Evolutionary conservation across 2,888 invertebrate species (phyloP).

Genomic region (Cephalotes varians): DNA sequence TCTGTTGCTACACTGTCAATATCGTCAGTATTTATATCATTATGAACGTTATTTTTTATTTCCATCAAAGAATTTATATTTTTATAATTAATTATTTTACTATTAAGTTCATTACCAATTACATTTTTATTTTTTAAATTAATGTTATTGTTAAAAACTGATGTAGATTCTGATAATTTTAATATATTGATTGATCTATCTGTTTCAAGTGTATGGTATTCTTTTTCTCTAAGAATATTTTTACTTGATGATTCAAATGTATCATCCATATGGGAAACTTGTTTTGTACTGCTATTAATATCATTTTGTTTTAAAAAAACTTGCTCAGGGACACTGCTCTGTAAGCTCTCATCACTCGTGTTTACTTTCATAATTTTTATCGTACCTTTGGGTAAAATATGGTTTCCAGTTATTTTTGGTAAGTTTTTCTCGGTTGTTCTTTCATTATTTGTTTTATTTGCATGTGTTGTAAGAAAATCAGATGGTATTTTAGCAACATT

Average conservation of each 20-base stretch:
- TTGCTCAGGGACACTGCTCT: not conserved
- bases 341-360: not conserved
- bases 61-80: not conserved
- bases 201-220: not conserved
- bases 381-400: slow-evolving; percentile 60
- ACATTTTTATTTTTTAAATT: not conserved
- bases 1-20: not conserved
- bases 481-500: not conserved
- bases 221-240: not conserved
- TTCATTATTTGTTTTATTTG: not conserved
- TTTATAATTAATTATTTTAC: not conserved
- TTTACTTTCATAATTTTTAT: slow-evolving; percentile 27
- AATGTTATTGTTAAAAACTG: not conserved
- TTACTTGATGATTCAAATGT: not conserved
- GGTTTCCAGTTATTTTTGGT: slow-evolving; percentile 63
- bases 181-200: not conserved
- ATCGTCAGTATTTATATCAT: not conserved
- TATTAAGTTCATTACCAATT: not conserved
- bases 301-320: not conserved
- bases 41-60: not conserved
- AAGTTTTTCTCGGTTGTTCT: not conserved
- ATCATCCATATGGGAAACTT: not conserved
- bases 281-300: not conserved
- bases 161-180: not conserved
- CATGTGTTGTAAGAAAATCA: not conserved